Conservation (phyloP, 2,888 invertebrate species). For the Lutraria lutraria region DNA sequence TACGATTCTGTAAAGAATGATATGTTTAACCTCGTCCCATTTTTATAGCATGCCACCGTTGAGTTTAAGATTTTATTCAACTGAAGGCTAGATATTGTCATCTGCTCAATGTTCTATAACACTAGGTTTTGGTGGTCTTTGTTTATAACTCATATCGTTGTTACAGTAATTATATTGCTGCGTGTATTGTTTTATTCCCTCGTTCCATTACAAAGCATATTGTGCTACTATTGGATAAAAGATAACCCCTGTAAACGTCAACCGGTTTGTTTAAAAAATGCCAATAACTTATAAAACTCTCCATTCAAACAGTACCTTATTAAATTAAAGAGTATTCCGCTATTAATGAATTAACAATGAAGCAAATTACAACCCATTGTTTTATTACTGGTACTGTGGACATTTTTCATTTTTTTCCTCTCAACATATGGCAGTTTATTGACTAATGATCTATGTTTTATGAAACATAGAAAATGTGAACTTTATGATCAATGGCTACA, state of each 20-base stretch:
- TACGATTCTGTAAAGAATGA: constrained; percentile 37
- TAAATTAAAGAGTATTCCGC: too few relatives aligned
- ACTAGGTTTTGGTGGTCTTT: neutral
- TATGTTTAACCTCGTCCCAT: constrained; percentile 40
- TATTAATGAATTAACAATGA: too few relatives aligned
- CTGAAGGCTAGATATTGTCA: neutral
- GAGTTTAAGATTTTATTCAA: neutral
- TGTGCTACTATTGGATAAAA: neutral
- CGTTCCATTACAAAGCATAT: neutral
- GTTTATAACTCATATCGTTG: neutral
- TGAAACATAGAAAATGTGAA: too few relatives aligned
- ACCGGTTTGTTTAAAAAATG: too few relatives aligned
- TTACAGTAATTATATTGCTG: neutral
- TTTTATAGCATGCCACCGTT: constrained; percentile 5
- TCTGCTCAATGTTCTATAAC: neutral
- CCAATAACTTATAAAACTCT: too few relatives aligned
- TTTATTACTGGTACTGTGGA: too few relatives aligned
- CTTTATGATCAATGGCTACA: too few relatives aligned
- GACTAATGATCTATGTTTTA: too few relatives aligned
- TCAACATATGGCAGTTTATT: too few relatives aligned
- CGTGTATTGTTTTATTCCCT: neutral
- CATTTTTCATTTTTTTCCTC: too few relatives aligned
- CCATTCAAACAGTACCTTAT: too few relatives aligned
- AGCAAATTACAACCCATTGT: too few relatives aligned
- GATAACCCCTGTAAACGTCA: neutral